Evolutionary conservation across 1,140 invertebrate genomes (phyloP), one percentile per base, ranked within the genome.

Genomic region (Danaus plexippus): DNA sequence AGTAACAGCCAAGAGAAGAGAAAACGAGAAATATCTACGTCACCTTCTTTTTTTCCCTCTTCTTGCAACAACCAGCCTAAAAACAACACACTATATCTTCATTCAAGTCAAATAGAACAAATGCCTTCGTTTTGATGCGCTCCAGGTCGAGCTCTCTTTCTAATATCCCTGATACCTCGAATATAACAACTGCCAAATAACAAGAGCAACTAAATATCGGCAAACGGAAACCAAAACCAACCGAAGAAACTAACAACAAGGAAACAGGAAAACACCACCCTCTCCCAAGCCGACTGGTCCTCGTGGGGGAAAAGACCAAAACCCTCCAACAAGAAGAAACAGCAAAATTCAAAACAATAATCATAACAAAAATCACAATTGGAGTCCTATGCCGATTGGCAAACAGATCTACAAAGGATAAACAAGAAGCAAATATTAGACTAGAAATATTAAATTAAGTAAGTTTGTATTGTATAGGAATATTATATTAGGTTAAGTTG

Each of bases 201-300:
- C 50, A 65, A 67, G 63, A 67, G 40, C 66, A 68, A 68, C 47
- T 51, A 63, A 56, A 11, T 12, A 55, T 11, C 62, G 60, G 60
- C n/a, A 66, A 66, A 62, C 62, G 62, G 64, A 66, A 59, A 57
- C 13, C 43, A 22, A 48, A 65, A 55, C 40, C 46, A 65, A 66
- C 22, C 46, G 42, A 67, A 53, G 46, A 61, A 62, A 63, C 48
- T 8, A 32, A 41, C 47, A 52, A 15, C 3, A 15, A 15, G 3
- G 15, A 15, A 54, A 46, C n/a, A 11, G 57, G 40, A 67, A 66
- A 43, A 54, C 45, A 50, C 10, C 50, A 60, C 61, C 2, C 57
- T 66, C 49, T 62, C 63, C 69, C 61, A 66, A 69, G 40, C 55
- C 69, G 64, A 62, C 64, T 66, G 67, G 67, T 69, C 64, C 61